phyloP scores from a whole-genome alignment of 2,113 vertebrate species.

The Martes martes region DNA sequence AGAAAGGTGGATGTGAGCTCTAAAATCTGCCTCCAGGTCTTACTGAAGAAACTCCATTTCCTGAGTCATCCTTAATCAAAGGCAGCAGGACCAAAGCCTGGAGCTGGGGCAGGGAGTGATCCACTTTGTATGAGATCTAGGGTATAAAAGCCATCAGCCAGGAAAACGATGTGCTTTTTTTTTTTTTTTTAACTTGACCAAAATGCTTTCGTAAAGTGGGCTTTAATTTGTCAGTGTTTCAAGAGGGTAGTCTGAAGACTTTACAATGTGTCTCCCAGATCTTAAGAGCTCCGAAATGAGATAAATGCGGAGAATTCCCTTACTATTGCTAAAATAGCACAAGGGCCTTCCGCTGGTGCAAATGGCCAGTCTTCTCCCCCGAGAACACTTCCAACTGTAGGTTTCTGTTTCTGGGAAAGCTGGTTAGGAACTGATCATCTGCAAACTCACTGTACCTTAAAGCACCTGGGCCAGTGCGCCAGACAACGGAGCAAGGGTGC shows the following conservation, averaged over 20 bases:
- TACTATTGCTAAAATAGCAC: neutral
- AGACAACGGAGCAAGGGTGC: neutral
- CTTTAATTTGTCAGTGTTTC: neutral
- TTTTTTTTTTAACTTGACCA: constrained; percentile 3
- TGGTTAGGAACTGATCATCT: neutral
- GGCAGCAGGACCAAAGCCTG: neutral
- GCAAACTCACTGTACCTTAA: neutral
- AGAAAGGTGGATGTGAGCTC: neutral
- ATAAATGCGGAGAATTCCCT: neutral
- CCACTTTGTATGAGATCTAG: neutral
- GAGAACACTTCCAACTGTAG: neutral
- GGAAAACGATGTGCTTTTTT: neutral
- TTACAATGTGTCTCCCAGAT: neutral
- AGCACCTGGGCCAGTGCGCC: neutral
- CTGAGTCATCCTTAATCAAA: neutral
- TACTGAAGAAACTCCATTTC: neutral
- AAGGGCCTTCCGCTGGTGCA: neutral
- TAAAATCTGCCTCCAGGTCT: neutral
- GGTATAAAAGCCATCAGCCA: neutral
- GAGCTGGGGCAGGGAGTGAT: neutral
- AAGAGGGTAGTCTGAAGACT: neutral
- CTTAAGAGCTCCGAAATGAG: neutral
- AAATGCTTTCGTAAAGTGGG: neutral
- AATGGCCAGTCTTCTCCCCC: neutral
- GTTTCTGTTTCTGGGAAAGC: neutral